Evolutionary conservation across 2,797 vertebrate genomes (phyloP), one percentile per base, ranked within the genome.

Genomic region (Philypnodon macrostomus): DNA sequence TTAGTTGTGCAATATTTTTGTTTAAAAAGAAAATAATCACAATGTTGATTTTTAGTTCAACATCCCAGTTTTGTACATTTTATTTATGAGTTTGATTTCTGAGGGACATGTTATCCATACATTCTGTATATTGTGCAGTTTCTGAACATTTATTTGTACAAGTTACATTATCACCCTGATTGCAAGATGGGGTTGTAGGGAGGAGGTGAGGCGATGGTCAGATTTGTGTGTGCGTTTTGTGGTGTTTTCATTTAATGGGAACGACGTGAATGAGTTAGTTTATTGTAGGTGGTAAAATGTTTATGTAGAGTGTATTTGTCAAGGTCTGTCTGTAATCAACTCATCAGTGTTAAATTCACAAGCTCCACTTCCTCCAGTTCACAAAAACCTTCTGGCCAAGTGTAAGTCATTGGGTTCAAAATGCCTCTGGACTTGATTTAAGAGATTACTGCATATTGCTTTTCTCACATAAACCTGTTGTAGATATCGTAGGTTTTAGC

Each of bases 11-110:
- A 90, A 90, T 91, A 89, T 84, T 82, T n/a, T 83, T 85, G 19
- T 66, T 60, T n/a, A n/a, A 39, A 21, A 10, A 7, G 14, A 14
- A 32, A 62, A 47, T 53, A 45, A 59, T 53, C 80, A 72, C 69
- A 57, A 68, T 24, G 14, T 79, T 49, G 24, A 29, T 67, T 74
- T n/a, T 81, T 61, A 67, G 52, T 76, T 73, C 65, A 77, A 70
- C 75, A 71, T 82, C 74, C 67, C 68, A 50, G 58, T 70, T 90
- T 80, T 82, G 78, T 82, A 84, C 71, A 77, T 80, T 83, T 92
- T 90, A 92, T 94, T 91, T 91, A 90, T 91, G 86, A 82, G 63
- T 77, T 86, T 73, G 67, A 86, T 85, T 90, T 86, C 87, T 69
- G 82, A 41, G 81, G 81, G 73, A 75, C 73, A 56, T 68, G 60